phyloP scores from a whole-genome alignment of 2,888 invertebrate genomes.

The Hydraecia micacea region DNA sequence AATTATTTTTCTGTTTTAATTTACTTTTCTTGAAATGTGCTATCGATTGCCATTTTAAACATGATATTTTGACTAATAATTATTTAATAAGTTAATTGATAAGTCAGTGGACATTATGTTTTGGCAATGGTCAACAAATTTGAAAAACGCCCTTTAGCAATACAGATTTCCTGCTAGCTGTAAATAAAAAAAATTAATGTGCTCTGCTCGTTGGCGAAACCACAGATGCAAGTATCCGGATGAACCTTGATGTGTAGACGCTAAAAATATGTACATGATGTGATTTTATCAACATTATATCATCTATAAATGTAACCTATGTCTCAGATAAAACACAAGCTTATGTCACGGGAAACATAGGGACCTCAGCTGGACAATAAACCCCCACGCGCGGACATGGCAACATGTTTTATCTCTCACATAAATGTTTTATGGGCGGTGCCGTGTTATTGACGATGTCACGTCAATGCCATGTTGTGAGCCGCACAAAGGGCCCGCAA shows the following conservation, averaged over 20 bases:
- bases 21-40: too few species aligned
- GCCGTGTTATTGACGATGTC: constrained; percentile 37
- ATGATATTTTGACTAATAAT: too few species aligned
- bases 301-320: constrained; percentile 32
- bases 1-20: too few species aligned
- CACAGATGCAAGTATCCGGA: constrained; percentile 11
- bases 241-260: constrained; percentile 1
- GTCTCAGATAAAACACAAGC: constrained; percentile 36
- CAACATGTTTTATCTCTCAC: constrained; percentile 45
- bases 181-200: background rate
- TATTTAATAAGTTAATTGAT: too few species aligned
- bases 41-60: too few species aligned
- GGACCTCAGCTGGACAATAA: constrained; percentile 50
- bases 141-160: too few species aligned
- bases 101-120: too few species aligned
- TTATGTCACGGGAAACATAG: constrained; percentile 51
- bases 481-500: background rate
- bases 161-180: background rate
- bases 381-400: constrained; percentile 59
- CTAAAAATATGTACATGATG: constrained; percentile 43
- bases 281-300: constrained; percentile 38
- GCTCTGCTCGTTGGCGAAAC: background rate
- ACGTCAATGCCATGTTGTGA: constrained; percentile 13
- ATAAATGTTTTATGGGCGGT: constrained; percentile 54
- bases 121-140: too few species aligned